Evolutionary conservation across 2,797 vertebrate species (phyloP).

Genomic region (Synanceia verrucosa): DNA sequence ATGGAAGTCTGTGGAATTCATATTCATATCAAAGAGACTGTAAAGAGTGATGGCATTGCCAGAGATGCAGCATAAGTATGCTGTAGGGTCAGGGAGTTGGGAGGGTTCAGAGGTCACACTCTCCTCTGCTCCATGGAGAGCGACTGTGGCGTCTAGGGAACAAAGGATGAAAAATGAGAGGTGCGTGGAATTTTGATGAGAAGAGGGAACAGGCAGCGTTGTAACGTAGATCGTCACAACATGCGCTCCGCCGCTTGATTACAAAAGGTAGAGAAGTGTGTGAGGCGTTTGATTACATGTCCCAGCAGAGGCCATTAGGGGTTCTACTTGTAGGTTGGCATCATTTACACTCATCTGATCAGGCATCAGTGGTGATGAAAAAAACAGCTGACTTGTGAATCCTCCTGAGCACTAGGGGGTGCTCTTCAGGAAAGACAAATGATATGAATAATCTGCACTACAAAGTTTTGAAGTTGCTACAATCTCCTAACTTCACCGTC

Average conservation of each 20-base stretch:
- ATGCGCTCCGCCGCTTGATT: conserved; percentile 77
- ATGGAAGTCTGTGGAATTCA: conserved; percentile 3
- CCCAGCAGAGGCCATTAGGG: conserved; percentile 79
- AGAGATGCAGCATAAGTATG: conserved; percentile 16
- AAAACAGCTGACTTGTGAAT: conserved; percentile 39
- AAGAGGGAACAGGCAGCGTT: conserved; percentile 70
- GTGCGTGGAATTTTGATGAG: conserved; percentile 81
- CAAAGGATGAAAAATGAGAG: conserved; percentile 78
- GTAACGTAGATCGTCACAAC: conserved; percentile 80
- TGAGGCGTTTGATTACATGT: conserved; percentile 77
- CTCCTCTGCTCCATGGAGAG: conserved; percentile 70
- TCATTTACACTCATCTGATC: conserved; percentile 72
- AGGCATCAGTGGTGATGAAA: conserved; percentile 60
- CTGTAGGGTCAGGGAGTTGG: conserved; percentile 36
- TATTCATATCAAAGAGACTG: neutral
- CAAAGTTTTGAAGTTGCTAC: conserved; percentile 34
- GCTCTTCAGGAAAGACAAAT: conserved; percentile 51
- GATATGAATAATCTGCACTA: conserved; percentile 5
- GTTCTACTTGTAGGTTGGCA: conserved; percentile 66
- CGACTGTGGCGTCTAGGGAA: conserved; percentile 57
- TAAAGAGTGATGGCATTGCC: conserved; percentile 3
- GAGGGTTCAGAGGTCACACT: conserved; percentile 67
- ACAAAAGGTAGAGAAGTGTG: conserved; percentile 74
- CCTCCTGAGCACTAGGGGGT: conserved; percentile 77
- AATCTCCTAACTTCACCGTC: conserved; percentile 17